phyloP scores from a whole-genome alignment of 2,888 invertebrate species.

The Eumerus sabulonum region DNA sequence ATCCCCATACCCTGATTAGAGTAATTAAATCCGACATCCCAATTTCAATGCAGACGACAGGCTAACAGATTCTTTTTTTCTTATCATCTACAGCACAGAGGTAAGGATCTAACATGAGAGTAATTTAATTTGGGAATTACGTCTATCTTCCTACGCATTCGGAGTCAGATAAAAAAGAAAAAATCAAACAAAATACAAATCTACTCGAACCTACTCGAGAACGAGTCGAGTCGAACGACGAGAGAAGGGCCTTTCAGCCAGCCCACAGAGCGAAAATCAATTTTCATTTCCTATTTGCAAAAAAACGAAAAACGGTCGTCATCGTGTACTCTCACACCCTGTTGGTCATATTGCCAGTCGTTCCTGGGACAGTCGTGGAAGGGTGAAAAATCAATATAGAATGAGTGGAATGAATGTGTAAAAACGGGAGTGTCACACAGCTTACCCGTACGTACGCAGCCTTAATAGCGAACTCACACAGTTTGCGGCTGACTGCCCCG shows the following conservation, averaged over 20 bases:
- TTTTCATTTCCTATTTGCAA: constrained; percentile 63
- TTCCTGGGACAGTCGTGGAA: constrained; percentile 31
- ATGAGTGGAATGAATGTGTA: constrained; percentile 67
- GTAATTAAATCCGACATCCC: constrained; percentile 42
- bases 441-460: constrained; percentile 16
- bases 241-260: not conserved
- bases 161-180: constrained; percentile 47
- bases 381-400: constrained; percentile 66
- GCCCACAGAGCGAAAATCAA: constrained; percentile 55
- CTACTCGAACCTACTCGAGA: not conserved
- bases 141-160: constrained; percentile 18
- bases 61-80: constrained; percentile 22
- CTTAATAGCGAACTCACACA: constrained; percentile 2
- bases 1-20: constrained; percentile 27
- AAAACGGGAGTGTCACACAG: constrained; percentile 67
- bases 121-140: constrained; percentile 53
- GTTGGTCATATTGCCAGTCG: constrained; percentile 16
- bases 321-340: not conserved
- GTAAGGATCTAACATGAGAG: constrained; percentile 39
- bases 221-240: not conserved
- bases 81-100: constrained; percentile 56
- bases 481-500: constrained; percentile 35
- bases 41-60: not conserved
- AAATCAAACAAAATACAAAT: constrained; percentile 58
- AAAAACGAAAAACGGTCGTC: constrained; percentile 47